phyloP scores from a whole-genome alignment of 2,888 invertebrate species.

The Protodeltote pygarga region DNA sequence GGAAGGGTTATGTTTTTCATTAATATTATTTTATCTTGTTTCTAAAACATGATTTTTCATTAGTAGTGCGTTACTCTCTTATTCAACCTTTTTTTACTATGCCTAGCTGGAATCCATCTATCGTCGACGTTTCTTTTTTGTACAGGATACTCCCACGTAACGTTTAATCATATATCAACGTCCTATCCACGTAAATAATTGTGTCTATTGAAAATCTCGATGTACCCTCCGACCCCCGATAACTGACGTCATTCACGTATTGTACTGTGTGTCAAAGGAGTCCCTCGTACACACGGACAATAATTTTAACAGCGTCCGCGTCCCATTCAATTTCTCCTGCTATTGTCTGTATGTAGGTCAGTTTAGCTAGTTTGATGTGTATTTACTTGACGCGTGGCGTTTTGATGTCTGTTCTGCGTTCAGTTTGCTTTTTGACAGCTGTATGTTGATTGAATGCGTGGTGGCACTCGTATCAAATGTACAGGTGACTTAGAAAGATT shows the following conservation, averaged over 20 bases:
- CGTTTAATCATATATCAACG: too few relatives aligned
- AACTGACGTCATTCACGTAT: conserved; percentile 61
- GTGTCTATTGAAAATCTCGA: conserved; percentile 52
- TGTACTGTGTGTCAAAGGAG: conserved; percentile 57
- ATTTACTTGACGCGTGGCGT: conserved; percentile 42
- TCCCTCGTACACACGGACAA: conserved; percentile 53
- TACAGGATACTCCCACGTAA: too few relatives aligned
- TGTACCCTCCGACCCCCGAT: conserved; percentile 58
- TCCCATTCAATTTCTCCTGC: conserved; percentile 59
- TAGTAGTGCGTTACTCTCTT: too few relatives aligned
- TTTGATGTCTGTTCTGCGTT: conserved; percentile 19
- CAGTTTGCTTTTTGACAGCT: conserved; percentile 30
- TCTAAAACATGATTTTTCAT: too few relatives aligned
- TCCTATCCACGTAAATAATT: conserved; percentile 55
- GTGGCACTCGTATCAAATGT: too few relatives aligned
- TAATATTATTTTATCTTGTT: too few relatives aligned
- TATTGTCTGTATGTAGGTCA: conserved; percentile 59
- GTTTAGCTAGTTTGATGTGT: conserved; percentile 53
- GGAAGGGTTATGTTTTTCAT: too few relatives aligned
- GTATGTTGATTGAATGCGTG: conserved; percentile 15
- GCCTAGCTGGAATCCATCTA: too few relatives aligned
- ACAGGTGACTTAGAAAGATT: too few relatives aligned
- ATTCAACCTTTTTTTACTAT: too few relatives aligned
- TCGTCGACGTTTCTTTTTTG: too few relatives aligned
- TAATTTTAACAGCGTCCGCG: conserved; percentile 67